Evolutionary conservation across 2,888 invertebrate species (phyloP), one percentile per base, ranked within the genome.

Genomic region (Vesta saturnalis): DNA sequence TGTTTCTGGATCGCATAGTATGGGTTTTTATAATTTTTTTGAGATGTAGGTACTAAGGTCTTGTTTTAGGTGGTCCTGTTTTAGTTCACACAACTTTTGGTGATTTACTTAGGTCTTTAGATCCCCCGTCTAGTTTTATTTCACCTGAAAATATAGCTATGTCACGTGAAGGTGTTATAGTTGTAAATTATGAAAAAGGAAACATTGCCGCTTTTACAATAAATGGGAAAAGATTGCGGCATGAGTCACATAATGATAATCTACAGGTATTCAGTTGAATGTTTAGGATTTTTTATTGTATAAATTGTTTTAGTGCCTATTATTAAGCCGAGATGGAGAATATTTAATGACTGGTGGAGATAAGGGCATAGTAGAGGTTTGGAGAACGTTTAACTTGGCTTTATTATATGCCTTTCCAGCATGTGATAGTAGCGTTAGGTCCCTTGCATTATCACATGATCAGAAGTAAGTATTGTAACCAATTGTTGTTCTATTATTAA

Each of bases 61-160:
- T 5, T 54, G 5, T 56, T 56, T 23, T 77, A 96, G 98, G 92
- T 86, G 99, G 99, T 0, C 97, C 97, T 0, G 96, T 99, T 47
- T 88, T 99, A 72, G 95, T 99, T 67, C 99, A 99, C 86, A 99
- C 99, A 67, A 97, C 98, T 15, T 95, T 96, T 84, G 99, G 99
- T 54, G 99, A 99, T 85, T 87, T 99, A 56, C 87, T 99, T 75
- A 89, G 98, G 76, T 94, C 96, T n/a, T 85, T 98, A 72, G 93
- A 94, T 75, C 90, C 93, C 8, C 95, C 95, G 1, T 88, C 87
- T 77, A 90, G 90, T 52, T 93, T 92, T 79, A 85, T 87, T 35
- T 91, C 91, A 57, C 97, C 93, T 35, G 93, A 94, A 82, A 92
- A 96, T 82, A 93, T 97, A 71, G 93, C 95, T 10, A 92, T 99